phyloP scores from a whole-genome alignment of 2,797 vertebrate species.

The Furcifer pardalis region DNA sequence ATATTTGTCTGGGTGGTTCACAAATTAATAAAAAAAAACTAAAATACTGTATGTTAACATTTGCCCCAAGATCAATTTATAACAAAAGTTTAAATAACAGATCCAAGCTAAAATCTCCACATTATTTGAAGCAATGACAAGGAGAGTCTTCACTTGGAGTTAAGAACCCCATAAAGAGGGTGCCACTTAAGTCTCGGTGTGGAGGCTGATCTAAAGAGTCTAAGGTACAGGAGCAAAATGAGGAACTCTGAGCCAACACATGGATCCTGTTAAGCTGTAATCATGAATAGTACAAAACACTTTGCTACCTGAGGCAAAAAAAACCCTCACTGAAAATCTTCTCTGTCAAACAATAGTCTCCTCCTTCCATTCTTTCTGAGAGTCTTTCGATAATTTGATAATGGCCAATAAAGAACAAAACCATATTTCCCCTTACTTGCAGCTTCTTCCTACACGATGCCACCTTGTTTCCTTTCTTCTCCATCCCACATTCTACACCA shows the following conservation, averaged over 20 bases:
- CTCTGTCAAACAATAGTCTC: neutral
- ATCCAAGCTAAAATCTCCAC: neutral
- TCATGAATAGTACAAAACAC: too few species aligned
- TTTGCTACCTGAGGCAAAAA: too few species aligned
- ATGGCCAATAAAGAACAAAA: neutral
- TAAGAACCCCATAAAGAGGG: neutral
- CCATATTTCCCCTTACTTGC: neutral
- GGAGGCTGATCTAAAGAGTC: neutral
- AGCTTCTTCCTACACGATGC: too few species aligned
- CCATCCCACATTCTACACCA: neutral
- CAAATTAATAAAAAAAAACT: neutral
- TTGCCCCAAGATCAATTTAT: neutral
- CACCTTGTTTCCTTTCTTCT: neutral
- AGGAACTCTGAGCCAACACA: neutral
- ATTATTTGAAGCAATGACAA: neutral
- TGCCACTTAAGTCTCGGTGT: neutral
- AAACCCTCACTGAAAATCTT: neutral
- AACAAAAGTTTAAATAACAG: neutral
- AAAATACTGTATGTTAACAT: neutral
- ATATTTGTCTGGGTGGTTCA: neutral
- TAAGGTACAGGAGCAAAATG: neutral
- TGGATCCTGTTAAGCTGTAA: neutral
- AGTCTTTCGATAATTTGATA: conserved; percentile 3
- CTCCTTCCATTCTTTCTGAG: neutral
- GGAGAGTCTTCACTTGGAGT: neutral